Conservation (phyloP, 2,113 vertebrate genomes). For the Sitta europaea region DNA sequence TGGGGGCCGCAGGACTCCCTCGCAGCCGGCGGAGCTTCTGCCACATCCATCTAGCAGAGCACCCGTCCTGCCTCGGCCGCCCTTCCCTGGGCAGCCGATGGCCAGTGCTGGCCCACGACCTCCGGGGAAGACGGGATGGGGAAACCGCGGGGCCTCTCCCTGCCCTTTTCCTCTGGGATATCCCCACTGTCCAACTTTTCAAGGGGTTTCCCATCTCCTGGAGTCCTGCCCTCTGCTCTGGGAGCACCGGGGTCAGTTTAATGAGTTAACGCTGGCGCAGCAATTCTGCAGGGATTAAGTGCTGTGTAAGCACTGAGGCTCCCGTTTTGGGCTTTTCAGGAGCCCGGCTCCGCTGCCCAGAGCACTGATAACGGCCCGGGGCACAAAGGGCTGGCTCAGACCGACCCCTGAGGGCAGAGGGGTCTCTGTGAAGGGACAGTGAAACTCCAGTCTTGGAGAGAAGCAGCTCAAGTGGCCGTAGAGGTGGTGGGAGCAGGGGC, state of each 20-base stretch:
- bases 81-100: fast-evolving
- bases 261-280: constrained; percentile 26
- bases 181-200: neutral
- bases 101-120: fast-evolving
- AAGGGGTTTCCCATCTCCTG: neutral
- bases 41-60: too few relatives aligned
- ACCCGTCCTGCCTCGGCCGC: neutral
- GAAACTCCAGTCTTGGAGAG: neutral
- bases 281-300: constrained; percentile 5
- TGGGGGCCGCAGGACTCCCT: neutral
- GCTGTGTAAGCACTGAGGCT: constrained; percentile 26
- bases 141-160: neutral
- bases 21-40: neutral
- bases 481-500: neutral
- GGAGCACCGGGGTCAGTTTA: constrained; percentile 6
- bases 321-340: neutral
- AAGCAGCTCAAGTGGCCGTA: neutral
- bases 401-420: neutral
- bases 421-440: neutral
- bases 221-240: constrained; percentile 36
- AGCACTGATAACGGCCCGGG: neutral
- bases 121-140: fast-evolving
- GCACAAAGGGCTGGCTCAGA: neutral
- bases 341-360: neutral
- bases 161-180: neutral